Evolutionary conservation across 1,140 invertebrate species (phyloP).

Genomic region (Mactra quadrangularis): DNA sequence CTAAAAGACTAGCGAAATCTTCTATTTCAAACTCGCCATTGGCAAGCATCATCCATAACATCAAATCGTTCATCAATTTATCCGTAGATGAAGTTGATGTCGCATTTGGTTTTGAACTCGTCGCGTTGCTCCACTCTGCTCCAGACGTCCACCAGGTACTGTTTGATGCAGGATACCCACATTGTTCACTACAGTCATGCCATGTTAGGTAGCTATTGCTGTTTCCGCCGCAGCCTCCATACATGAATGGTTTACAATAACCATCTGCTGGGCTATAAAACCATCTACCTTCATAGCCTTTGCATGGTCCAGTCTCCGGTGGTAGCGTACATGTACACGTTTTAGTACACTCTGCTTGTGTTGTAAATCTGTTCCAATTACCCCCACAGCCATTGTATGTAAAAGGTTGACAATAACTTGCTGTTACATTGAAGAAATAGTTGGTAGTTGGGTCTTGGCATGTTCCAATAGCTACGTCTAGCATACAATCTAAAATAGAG

Average conservation of each 20-base stretch:
- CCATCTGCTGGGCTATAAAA: slow-evolving; percentile 63
- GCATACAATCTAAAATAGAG: slow-evolving; percentile 41
- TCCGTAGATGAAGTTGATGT: slow-evolving; percentile 4
- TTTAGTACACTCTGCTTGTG: slow-evolving; percentile 17
- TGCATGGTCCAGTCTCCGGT: slow-evolving; percentile 85
- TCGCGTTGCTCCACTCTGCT: slow-evolving; percentile 10
- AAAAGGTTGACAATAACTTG: slow-evolving; percentile 84
- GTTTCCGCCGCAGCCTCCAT: slow-evolving; percentile 72
- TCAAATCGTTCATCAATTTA: slow-evolving; percentile 41
- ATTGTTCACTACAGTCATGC: slow-evolving; percentile 34
- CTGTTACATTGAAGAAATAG: slow-evolving; percentile 84
- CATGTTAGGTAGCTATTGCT: slow-evolving; percentile 61
- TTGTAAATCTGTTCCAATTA: slow-evolving; percentile 85
- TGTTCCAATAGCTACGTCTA: slow-evolving; percentile 13
- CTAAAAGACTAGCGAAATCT: slow-evolving; percentile 9
- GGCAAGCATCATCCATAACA: slow-evolving; percentile 5
- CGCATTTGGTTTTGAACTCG: neutral
- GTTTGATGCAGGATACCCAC: slow-evolving; percentile 10
- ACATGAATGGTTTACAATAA: slow-evolving; percentile 66
- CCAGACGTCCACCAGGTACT: slow-evolving; percentile 43
- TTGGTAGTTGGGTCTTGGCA: slow-evolving; percentile 70
- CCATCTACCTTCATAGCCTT: slow-evolving; percentile 83
- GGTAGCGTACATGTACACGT: slow-evolving; percentile 45
- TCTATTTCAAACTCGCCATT: slow-evolving; percentile 28
- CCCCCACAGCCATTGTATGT: slow-evolving; percentile 86